Evolutionary conservation across 2,113 vertebrate genomes (phyloP), one percentile per base, ranked within the genome.

Genomic region (Pygoscelis adeliae): DNA sequence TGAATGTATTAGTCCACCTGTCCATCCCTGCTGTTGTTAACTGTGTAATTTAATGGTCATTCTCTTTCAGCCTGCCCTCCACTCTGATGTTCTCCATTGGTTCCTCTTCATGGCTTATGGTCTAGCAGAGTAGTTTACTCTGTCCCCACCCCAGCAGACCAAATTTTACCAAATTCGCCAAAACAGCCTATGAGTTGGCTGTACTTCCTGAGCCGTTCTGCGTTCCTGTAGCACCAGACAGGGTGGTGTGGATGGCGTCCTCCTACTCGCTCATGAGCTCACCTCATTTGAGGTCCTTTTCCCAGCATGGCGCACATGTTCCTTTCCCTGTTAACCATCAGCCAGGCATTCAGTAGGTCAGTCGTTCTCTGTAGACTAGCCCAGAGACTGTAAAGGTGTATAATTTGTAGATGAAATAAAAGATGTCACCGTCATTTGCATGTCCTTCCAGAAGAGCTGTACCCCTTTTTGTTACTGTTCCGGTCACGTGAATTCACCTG

Each of bases 51-150:
- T 69, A 49, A n/a, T 7, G 29, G 26, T 46, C 53, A 19, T 53
- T 76, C 44, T 65, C 49, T 47, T 81, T 61, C 65, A 55, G 50
- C 38, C 34, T 74, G 47, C 38, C 13, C 16, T 88, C 53, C 25
- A 29, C 36, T 15, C 13, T 74, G 19, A 17, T 46, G 29, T 46
- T 59, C 17, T 76, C 15, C 18, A 10, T 27, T 53, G 40, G 11
- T 22, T 82, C 25, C 4, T 88, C n/a, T 32, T 82, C 12, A 8
- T 26, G 55, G 13, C 4, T 53, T 73, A 58, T 0, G 0, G 7
- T 70, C 38, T 79, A 0, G 6, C 56, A 32, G 20, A 56, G 14
- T 30, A 30, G 21, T 76, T 90, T 53, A 27, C 18, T 65, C 29
- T 73, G 17, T 69, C 5, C 36, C 25, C 15, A 36, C 10, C 9